Base-by-base conservation (phyloP, 2,797 vertebrate genomes). In the Gallinago stenura region DNA sequence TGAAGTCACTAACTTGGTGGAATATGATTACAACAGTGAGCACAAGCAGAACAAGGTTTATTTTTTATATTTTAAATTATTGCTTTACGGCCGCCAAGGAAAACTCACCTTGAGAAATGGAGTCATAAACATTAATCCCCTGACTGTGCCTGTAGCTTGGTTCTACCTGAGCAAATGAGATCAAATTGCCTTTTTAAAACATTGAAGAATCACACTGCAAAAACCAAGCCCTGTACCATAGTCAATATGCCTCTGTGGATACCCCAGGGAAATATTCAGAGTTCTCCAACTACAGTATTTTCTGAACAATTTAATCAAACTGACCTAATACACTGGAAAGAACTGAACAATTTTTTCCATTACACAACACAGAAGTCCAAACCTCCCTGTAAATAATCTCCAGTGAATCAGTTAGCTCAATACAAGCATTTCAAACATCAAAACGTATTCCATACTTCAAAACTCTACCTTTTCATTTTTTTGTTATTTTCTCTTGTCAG, bases 281-380 rank as follows among this genome's bases (percentile, higher is more conserved):
- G 69, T 45, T 83, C 51, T 56, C 43, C 73, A 93, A 37, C 35
- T 35, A 69, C 37, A 66, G 15, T 56, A 62, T 85, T 68, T 92
- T 76, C 77, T 90, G 58, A 76, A 69, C 58, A 87, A 87, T 84
- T 84, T 72, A 77, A 64, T 41, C 60, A 87, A 73, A 87, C 14
- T 45, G n/a, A 83, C 64, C 26, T 46, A 73, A 86, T 37, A 75
- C 15, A 60, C 17, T 66, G 16, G 43, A 82, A 76, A 76, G 37
- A 88, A 76, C 19, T n/a, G 56, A 91, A 57, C 58, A 19, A 24
- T 48, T 69, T 79, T 93, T 90, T 90, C 83, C 79, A 92, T 76
- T 84, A 72, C 39, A 37, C 58, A 87, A 48, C 25, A 21, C 3
- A 2, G 12, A 83, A 60, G 35, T 80, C 69, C 83, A 89, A 92